A percentile compares a stretch with the other conserved stretches of the same genome.
Conservation (phyloP, 2,888 invertebrate genomes). For the Sphecodes monilicornis region DNA sequence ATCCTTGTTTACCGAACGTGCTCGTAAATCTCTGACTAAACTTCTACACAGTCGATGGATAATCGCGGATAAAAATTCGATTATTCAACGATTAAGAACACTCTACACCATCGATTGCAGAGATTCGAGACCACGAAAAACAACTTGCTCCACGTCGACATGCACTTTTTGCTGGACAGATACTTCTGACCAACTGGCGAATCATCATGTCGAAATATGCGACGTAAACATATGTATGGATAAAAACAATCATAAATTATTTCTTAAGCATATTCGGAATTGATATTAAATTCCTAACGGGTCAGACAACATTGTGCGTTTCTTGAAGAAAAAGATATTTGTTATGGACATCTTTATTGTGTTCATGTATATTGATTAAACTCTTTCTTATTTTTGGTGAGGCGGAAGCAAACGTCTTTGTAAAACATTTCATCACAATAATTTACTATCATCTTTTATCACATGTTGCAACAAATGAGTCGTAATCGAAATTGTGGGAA, state of each 20-base stretch:
- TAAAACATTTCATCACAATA: background rate
- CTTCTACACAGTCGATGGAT: background rate
- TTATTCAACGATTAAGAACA: conserved; percentile 38
- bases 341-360: background rate
- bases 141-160: conserved; percentile 27
- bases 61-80: conserved; percentile 40
- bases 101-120: conserved; percentile 10
- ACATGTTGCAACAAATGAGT: background rate
- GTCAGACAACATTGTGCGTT: background rate
- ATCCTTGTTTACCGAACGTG: conserved; percentile 16
- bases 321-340: background rate
- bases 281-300: background rate
- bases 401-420: background rate
- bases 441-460: background rate
- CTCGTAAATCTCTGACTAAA: conserved; percentile 24
- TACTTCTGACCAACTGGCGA: background rate
- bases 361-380: background rate
- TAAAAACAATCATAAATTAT: background rate
- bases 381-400: background rate
- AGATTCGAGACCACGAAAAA: conserved; percentile 32
- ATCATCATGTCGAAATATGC: background rate
- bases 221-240: background rate
- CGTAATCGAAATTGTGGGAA: conserved; percentile 8
- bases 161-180: background rate
- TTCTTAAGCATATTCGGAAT: background rate